Evolutionary conservation across 2,797 vertebrate genomes (phyloP).

Genomic region (Caiman crocodilus): DNA sequence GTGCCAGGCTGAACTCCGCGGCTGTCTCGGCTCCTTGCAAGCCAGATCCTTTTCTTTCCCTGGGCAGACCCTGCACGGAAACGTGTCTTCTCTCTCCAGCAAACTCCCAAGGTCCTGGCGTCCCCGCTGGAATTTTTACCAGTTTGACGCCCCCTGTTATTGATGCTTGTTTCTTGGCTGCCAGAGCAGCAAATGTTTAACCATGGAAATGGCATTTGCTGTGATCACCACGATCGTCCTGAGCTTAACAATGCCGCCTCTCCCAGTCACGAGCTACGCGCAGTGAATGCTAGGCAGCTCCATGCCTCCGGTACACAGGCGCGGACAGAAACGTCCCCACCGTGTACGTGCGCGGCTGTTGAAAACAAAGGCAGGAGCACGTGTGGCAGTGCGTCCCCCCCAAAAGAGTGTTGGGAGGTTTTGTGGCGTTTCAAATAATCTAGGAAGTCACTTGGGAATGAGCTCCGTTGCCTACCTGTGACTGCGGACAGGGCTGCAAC

Average conservation of each 20-base stretch:
- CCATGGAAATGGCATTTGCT: not conserved
- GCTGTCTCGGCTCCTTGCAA: not conserved
- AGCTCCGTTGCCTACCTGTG: not conserved
- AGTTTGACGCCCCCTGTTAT: accelerated
- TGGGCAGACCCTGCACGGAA: not conserved
- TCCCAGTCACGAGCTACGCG: accelerated
- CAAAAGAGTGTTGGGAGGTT: not conserved
- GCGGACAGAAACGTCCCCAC: accelerated
- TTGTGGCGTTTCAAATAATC: not conserved
- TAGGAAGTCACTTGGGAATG: not conserved
- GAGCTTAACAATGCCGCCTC: not conserved
- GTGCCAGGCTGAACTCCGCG: not conserved
- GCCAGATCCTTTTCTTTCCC: not conserved
- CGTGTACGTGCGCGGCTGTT: not conserved
- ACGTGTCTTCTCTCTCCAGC: not conserved
- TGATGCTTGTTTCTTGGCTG: not conserved
- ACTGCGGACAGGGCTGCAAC: too few relatives aligned
- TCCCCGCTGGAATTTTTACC: not conserved
- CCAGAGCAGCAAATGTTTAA: not conserved
- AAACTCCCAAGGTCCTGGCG: too few relatives aligned
- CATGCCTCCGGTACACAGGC: not conserved
- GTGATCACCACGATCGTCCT: accelerated
- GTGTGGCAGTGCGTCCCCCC: not conserved
- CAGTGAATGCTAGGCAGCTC: accelerated
- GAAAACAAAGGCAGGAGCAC: not conserved